phyloP scores from a whole-genome alignment of 2,113 vertebrate genomes.

The Halcyon senegalensis region DNA sequence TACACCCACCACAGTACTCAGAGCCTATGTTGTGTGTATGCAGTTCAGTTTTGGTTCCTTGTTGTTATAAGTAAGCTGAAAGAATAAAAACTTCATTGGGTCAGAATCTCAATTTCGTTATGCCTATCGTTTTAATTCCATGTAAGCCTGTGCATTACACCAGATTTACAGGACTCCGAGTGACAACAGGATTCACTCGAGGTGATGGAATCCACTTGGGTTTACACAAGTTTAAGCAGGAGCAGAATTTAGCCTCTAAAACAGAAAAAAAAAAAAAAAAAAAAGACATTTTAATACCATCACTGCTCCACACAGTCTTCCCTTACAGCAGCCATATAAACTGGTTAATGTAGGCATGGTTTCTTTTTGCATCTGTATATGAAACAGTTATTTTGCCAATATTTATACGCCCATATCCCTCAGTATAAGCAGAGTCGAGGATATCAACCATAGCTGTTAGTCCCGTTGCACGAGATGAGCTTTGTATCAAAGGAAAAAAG shows the following conservation, averaged over 20 bases:
- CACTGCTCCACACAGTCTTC: not conserved
- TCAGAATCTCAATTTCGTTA: not conserved
- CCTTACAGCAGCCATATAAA: constrained; percentile 4
- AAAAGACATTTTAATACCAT: not conserved
- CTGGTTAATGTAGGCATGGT: not conserved
- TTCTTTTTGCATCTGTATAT: not conserved
- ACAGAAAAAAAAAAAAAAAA: not conserved
- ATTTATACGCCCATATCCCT: constrained; percentile 38
- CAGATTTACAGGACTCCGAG: not conserved
- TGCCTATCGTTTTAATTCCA: not conserved
- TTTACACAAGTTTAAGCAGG: not conserved
- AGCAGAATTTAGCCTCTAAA: not conserved
- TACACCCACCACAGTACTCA: not conserved
- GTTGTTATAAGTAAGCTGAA: not conserved
- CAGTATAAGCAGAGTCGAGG: constrained; percentile 39
- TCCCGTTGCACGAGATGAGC: constrained; percentile 47
- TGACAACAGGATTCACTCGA: not conserved
- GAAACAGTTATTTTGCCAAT: constrained; percentile 57
- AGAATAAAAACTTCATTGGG: not conserved
- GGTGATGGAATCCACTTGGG: not conserved
- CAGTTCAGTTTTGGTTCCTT: not conserved
- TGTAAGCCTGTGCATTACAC: not conserved
- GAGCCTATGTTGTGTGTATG: not conserved
- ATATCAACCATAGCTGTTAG: constrained; percentile 57
- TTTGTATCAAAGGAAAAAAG: constrained; percentile 71